Percentiles rank a stretch among this genome's conserved stretches.
phyloP scores from a whole-genome alignment of 92 coral and sea anemone species.

The Ricordea florida region DNA sequence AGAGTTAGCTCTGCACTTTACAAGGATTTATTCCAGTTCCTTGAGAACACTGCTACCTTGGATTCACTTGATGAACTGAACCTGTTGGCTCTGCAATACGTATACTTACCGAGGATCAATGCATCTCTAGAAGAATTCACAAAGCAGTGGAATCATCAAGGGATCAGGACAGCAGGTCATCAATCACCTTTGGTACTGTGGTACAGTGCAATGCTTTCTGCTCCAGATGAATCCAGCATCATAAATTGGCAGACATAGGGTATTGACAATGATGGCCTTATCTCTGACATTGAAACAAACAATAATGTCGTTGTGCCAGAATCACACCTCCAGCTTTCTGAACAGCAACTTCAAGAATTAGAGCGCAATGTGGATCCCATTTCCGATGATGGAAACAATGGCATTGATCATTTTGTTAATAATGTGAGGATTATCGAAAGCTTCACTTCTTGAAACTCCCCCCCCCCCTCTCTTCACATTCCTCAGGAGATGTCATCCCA shows the following conservation, averaged over 20 bases:
- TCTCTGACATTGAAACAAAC: conserved; percentile 40
- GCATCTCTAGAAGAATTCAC: conserved; percentile 31
- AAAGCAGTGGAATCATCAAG: conserved; percentile 51
- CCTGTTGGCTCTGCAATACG: conserved; percentile 51
- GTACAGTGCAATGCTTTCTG: conserved; percentile 38
- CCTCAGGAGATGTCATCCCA: too few relatives aligned
- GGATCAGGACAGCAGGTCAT: conserved; percentile 45
- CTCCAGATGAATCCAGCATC: conserved; percentile 26
- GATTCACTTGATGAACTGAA: conserved; percentile 51
- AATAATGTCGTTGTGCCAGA: conserved; percentile 66
- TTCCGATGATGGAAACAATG: conserved; percentile 65
- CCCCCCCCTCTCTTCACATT: too few relatives aligned
- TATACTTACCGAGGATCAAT: conserved; percentile 41
- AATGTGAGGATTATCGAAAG: conserved; percentile 30
- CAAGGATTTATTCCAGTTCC: conserved; percentile 3
- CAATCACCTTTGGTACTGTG: conserved; percentile 54
- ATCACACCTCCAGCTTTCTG: conserved; percentile 45
- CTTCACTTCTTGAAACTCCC: too few relatives aligned
- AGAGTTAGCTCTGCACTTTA: conserved; percentile 27
- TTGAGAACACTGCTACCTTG: conserved; percentile 16
- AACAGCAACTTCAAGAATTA: conserved; percentile 44
- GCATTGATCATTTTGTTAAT: conserved; percentile 47
- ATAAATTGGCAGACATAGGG: conserved; percentile 55
- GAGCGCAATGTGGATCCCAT: conserved; percentile 41
- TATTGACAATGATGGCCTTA: conserved; percentile 58